Percentiles rank a stretch among this genome's conserved stretches.
phyloP scores from a whole-genome alignment of 2,888 invertebrate genomes.

The Mechanitis mazaeus region DNA sequence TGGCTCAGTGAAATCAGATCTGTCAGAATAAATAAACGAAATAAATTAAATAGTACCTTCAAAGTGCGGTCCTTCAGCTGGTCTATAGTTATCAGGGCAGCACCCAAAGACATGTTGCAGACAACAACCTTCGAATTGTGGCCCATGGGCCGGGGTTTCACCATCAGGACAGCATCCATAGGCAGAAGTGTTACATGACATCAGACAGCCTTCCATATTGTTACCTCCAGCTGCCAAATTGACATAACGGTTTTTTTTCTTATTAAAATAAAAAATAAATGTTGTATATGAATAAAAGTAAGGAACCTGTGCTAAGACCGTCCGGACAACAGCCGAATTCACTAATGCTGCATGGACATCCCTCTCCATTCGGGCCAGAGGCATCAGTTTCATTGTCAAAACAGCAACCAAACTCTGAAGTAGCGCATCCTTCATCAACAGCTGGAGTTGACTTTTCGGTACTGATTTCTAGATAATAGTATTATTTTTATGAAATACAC shows the following conservation, averaged over 20 bases:
- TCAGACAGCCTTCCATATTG: slow-evolving; percentile 84
- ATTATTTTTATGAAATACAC: background rate
- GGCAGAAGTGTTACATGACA: slow-evolving; percentile 80
- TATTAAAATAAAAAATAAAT: too few species aligned
- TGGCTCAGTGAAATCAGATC: too few species aligned
- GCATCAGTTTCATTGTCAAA: slow-evolving; percentile 80
- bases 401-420: slow-evolving; percentile 84
- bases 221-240: slow-evolving; percentile 78
- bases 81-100: slow-evolving; percentile 90
- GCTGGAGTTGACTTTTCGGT: slow-evolving; percentile 22
- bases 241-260: background rate
- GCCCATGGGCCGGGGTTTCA: slow-evolving; percentile 90
- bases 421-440: slow-evolving; percentile 61
- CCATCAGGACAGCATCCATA: slow-evolving; percentile 94
- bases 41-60: slow-evolving; percentile 68
- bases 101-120: slow-evolving; percentile 86
- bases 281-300: too few species aligned
- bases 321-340: slow-evolving; percentile 87
- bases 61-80: slow-evolving; percentile 86
- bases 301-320: slow-evolving; percentile 77
- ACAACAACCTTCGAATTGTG: slow-evolving; percentile 88
- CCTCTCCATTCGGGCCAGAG: slow-evolving; percentile 79
- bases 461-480: background rate
- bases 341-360: slow-evolving; percentile 79
- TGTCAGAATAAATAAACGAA: background rate